A percentile compares a stretch with the other conserved stretches of the same genome.
These are phyloP conservation scores for Gorsachius magnificus DNA, from an alignment of 2,797 vertebrate species.

Conservation along the genomic window DNA sequence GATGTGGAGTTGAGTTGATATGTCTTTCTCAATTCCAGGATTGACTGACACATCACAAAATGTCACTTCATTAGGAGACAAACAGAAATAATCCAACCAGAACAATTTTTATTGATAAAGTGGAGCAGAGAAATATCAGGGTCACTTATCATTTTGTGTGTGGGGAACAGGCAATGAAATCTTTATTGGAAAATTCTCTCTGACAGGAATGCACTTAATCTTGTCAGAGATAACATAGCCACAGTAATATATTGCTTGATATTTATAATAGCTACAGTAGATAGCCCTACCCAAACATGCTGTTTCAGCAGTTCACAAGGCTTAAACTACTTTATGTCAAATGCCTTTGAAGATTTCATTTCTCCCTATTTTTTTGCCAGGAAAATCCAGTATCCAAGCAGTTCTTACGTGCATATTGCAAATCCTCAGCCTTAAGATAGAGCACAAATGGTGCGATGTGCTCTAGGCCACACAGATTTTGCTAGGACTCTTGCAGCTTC, in stretches of 20 bases:
- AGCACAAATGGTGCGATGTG: background rate
- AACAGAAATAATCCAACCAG: constrained; percentile 70
- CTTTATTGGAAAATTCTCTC: constrained; percentile 67
- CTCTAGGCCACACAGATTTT: background rate
- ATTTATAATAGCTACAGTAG: constrained; percentile 42
- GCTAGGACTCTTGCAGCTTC: background rate
- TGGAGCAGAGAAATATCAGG: constrained; percentile 68
- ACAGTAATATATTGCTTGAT: constrained; percentile 54
- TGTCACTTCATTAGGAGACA: constrained; percentile 73
- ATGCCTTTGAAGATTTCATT: constrained; percentile 20
- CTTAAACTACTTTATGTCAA: constrained; percentile 44
- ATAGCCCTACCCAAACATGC: constrained; percentile 27
- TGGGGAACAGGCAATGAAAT: constrained; percentile 72
- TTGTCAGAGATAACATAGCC: constrained; percentile 63
- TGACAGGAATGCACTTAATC: constrained; percentile 69
- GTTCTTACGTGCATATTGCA: background rate
- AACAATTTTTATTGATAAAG: constrained; percentile 74
- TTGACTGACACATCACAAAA: constrained; percentile 64
- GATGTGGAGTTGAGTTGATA: background rate
- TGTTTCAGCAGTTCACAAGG: constrained; percentile 47
- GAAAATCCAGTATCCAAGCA: background rate
- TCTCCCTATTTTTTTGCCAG: background rate
- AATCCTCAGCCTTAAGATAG: background rate
- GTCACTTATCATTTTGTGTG: constrained; percentile 66
- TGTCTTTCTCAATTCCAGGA: constrained; percentile 31